Percentiles rank a stretch among this genome's conserved stretches.
Evolutionary conservation across 2,113 vertebrate species (phyloP).

Genomic region (Microtus pennsylvanicus): DNA sequence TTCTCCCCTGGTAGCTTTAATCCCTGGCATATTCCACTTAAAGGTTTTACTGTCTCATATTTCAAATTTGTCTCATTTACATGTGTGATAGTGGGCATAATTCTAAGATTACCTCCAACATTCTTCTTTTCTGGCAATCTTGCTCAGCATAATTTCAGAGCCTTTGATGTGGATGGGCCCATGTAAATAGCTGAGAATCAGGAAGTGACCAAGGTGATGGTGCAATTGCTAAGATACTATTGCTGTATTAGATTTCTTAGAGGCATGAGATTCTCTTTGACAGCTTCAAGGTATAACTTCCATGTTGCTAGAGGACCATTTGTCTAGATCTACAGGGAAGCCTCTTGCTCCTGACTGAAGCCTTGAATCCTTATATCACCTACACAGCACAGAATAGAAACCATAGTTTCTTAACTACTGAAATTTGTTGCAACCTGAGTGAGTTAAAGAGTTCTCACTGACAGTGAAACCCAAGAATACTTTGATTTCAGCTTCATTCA

Average conservation of each 20-base stretch:
- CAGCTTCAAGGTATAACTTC: background rate
- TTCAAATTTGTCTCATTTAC: background rate
- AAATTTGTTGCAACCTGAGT: background rate
- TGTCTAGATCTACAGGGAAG: background rate
- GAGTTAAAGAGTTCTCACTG: background rate
- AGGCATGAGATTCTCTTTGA: background rate
- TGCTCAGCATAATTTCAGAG: background rate
- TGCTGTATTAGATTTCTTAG: background rate
- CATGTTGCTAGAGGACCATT: background rate
- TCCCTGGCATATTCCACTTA: background rate
- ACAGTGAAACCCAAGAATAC: background rate
- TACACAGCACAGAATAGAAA: background rate
- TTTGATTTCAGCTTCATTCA: background rate
- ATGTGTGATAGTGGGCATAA: background rate
- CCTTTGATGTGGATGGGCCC: background rate
- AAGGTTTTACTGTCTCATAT: background rate
- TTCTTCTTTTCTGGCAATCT: background rate
- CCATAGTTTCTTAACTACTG: fast-evolving
- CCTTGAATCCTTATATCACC: fast-evolving
- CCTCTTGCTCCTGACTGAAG: background rate
- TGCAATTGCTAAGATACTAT: background rate
- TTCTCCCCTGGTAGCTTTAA: background rate
- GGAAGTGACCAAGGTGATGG: background rate
- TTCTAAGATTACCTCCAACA: background rate
- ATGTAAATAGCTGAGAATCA: background rate